Evolutionary conservation across 2,113 vertebrate species (phyloP).

Genomic region (Psettodes erumei): DNA sequence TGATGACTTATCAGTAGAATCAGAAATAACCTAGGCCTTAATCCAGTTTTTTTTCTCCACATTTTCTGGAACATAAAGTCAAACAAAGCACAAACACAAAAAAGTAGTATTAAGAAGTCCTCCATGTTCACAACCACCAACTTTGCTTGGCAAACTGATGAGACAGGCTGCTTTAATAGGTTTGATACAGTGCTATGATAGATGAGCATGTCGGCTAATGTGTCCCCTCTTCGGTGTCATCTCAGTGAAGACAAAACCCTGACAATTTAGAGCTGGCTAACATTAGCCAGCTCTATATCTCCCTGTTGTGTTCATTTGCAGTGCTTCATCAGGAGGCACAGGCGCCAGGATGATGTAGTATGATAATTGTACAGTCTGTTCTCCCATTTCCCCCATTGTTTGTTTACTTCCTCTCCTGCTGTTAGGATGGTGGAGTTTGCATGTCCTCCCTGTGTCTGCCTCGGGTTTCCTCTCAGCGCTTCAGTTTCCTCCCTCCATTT

Average conservation of each 20-base stretch:
- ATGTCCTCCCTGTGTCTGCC: background rate
- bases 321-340: too few species aligned
- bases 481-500: conserved; percentile 29
- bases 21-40: background rate
- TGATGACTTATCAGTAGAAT: background rate
- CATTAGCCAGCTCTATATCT: too few species aligned
- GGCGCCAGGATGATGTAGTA: background rate
- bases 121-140: background rate
- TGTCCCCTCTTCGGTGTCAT: too few species aligned
- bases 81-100: too few species aligned
- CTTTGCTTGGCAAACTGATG: background rate
- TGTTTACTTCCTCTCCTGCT: background rate
- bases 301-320: too few species aligned
- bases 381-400: background rate
- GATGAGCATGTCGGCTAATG: too few species aligned
- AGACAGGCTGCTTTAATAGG: background rate
- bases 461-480: background rate
- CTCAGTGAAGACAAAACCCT: too few species aligned
- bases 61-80: background rate
- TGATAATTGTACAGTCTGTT: background rate
- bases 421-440: background rate
- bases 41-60: background rate
- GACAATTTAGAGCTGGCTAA: too few species aligned
- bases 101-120: too few species aligned
- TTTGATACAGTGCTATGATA: background rate